These are phyloP conservation scores for Chelmon rostratus DNA, from an alignment of 2,797 vertebrate species.

Conservation along the genomic window DNA sequence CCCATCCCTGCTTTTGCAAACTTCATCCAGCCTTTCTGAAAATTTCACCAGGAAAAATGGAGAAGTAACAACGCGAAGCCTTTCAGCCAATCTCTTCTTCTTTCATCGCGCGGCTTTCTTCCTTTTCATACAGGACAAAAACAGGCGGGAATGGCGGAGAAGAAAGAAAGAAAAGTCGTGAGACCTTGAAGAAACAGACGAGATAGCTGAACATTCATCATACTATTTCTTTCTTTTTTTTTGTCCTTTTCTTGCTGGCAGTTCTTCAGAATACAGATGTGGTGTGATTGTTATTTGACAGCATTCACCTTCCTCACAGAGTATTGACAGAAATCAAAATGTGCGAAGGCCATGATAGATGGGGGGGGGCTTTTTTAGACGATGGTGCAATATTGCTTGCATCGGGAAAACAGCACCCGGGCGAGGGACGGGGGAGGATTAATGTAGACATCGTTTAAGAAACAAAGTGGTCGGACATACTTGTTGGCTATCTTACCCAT, in stretches of 20 bases:
- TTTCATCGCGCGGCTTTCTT: constrained; percentile 29
- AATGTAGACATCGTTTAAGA: constrained; percentile 57
- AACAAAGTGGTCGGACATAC: constrained; percentile 44
- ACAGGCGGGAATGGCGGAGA: background rate
- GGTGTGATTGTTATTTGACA: constrained; percentile 64
- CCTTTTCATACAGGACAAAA: constrained; percentile 31
- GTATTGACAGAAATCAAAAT: constrained; percentile 69
- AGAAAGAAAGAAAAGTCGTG: constrained; percentile 23
- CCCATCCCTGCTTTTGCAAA: constrained; percentile 29
- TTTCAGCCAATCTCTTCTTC: constrained; percentile 29
- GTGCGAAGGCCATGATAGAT: constrained; percentile 65
- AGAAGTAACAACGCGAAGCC: background rate
- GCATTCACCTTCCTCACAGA: constrained; percentile 60
- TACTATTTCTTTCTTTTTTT: background rate
- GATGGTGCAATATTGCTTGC: constrained; percentile 58
- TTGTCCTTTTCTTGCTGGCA: constrained; percentile 13
- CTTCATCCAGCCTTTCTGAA: constrained; percentile 36
- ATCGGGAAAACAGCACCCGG: constrained; percentile 49
- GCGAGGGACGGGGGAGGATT: constrained; percentile 8
- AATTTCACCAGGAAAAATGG: constrained; percentile 25
- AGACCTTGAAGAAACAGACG: constrained; percentile 50
- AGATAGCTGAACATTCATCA: constrained; percentile 28
- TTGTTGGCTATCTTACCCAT: constrained; percentile 30
- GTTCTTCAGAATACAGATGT: constrained; percentile 51
- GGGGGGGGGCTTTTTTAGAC: constrained; percentile 34